Evolutionary conservation across 2,888 invertebrate genomes (phyloP), one percentile per base, ranked within the genome.

Genomic region (Stenurella melanura): DNA sequence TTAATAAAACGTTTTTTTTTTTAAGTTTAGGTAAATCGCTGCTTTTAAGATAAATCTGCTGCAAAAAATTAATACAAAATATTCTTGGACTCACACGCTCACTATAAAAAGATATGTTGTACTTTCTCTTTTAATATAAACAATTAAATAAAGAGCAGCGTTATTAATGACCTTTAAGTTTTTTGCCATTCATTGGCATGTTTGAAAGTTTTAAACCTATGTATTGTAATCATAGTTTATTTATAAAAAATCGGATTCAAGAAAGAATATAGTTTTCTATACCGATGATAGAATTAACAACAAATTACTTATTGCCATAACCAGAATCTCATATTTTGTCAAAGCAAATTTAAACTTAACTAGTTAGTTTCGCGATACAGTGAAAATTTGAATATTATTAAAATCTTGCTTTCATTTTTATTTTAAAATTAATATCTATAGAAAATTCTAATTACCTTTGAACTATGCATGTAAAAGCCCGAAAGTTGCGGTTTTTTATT

Each of bases 51-150:
- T 6, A 5, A 5, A 34, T 34, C 30, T 9, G 7, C 30, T 34
- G 7, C 6, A 7, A n/a, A 34, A 34, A 26, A 9, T 34, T 2
- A 34, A 7, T 34, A 34, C 30, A 34, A 34, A 34, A 34, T 5
- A 50, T n/a, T 15, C n/a, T 50, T 50, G 6, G n/a, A 50, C 50
- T 15, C n/a, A 50, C 12, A 50, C n/a, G n/a, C 50, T n/a, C 50
- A 50, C 50, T 50, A n/a, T n/a, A 50, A 50, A 50, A 50, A n/a
- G 15, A 50, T 50, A 50, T 50, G 50, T 50, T 50, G 50, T 50
- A 50, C 50, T 50, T 50, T 50, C 50, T 50, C 50, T 50, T 50
- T 50, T 50, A n/a, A 12, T 7, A 50, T 50, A 50, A 50, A 50
- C 50, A 50, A 42, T 42, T 42, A 42, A 50, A 50, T 50, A 50